phyloP scores from a whole-genome alignment of 2,888 invertebrate genomes.

The Harmothoe impar region DNA sequence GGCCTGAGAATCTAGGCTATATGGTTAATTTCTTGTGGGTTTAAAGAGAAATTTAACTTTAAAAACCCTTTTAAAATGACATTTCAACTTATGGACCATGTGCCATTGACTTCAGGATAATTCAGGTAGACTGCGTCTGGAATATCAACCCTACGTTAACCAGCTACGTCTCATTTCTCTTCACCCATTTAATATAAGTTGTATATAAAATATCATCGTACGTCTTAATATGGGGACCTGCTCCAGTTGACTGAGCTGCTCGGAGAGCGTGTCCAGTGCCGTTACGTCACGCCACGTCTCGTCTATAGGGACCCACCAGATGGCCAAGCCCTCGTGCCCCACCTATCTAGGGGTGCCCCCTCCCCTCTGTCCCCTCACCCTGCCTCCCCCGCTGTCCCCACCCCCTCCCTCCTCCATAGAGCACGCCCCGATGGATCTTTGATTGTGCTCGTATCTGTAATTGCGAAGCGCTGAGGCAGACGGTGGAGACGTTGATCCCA shows the following conservation, averaged over 20 bases:
- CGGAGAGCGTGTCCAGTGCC: not conserved
- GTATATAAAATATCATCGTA: too few species aligned
- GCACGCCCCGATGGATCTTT: constrained; percentile 2
- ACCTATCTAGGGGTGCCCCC: constrained; percentile 11
- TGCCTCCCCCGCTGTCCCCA: not conserved
- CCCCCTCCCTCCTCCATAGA: not conserved
- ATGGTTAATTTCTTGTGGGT: too few species aligned
- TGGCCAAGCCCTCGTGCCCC: constrained; percentile 4
- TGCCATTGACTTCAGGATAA: too few species aligned
- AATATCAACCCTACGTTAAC: too few species aligned
- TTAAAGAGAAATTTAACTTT: too few species aligned
- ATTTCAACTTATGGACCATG: too few species aligned
- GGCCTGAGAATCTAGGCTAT: too few species aligned
- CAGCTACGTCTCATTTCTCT: too few species aligned
- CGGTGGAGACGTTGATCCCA: not conserved
- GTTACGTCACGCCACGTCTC: not conserved
- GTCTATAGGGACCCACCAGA: not conserved
- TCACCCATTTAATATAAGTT: too few species aligned
- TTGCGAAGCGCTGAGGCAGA: not conserved
- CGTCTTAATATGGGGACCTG: too few species aligned
- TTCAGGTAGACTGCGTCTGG: too few species aligned
- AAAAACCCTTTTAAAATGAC: too few species aligned
- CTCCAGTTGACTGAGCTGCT: not conserved
- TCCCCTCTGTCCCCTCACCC: not conserved
- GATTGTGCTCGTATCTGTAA: constrained; percentile 52